phyloP scores from a whole-genome alignment of 1,140 invertebrate species.

The Melanaphis sacchari region DNA sequence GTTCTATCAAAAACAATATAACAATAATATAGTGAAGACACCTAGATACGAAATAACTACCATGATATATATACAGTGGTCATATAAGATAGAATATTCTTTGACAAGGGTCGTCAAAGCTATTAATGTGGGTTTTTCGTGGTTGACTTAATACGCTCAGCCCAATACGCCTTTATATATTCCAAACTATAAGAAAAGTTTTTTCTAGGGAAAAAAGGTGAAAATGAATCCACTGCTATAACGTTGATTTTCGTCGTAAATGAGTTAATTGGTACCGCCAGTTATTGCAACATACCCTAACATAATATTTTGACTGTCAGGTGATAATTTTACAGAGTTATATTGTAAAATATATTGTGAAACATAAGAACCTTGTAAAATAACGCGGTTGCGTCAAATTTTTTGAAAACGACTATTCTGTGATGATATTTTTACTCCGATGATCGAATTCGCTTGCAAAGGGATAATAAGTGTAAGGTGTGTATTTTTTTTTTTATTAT shows the following conservation, averaged over 20 bases:
- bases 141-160: not conserved
- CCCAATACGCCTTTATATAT: not conserved
- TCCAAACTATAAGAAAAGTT: not conserved
- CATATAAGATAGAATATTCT: not conserved
- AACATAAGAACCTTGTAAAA: not conserved
- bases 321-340: not conserved
- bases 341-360: not conserved
- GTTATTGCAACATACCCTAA: too few species aligned
- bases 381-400: not conserved
- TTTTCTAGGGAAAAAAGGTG: too few species aligned
- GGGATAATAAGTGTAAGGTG: not conserved
- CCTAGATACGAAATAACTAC: not conserved
- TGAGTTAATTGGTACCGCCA: not conserved
- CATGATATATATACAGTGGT: not conserved
- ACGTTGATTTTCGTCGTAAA: not conserved
- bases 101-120: not conserved
- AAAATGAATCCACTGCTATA: too few species aligned
- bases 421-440: not conserved
- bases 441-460: not conserved
- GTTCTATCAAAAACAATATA: constrained; percentile 2
- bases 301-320: not conserved
- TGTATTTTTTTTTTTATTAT: not conserved
- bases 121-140: not conserved
- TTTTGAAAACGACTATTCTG: not conserved
- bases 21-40: not conserved